Evolutionary conservation across 2,797 vertebrate genomes (phyloP), one percentile per base, ranked within the genome.

Genomic region (Borostomias antarcticus): DNA sequence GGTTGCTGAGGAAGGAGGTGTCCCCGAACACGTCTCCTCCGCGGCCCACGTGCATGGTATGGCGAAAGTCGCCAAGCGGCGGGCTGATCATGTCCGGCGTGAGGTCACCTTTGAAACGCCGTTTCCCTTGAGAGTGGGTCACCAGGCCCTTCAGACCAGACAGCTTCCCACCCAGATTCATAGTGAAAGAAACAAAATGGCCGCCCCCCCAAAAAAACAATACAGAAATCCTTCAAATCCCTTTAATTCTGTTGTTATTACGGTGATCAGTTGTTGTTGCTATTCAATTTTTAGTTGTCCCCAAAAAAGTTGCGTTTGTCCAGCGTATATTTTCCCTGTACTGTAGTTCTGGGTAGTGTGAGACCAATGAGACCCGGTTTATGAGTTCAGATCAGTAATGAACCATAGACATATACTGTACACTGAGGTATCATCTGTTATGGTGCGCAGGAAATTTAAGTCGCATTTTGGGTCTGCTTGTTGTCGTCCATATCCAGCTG

Each of bases 41-140:
- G 0, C 96, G 95, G 43, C 98, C 98, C 57, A 98, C 97, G 0
- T 99, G 97, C 96, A 99, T 99, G 71, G 96, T 99, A 88, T 99
- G 97, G 47, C 97, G 95, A 73, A 99, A 99, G 88, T 99, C 98
- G 0, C 94, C 95, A 37, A 99, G 83, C 0, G 98, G 98, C 0
- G 95, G 95, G 85, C 98, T 99, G 88, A 99, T 99, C 97, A 98
- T 98, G 57, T 99, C 96, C 0, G 92, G 82, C 0, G 95, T 97
- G 69, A 99, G 90, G 80, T 95, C 93, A 0, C 91, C 88, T 78
- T 93, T 95, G 62, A 88, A 84, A 9, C 95, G 92, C 0, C 96
- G 93, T 81, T 94, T 97, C 75, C 95, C 88, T 0, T 95, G 94
- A 2, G 96, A 95, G 78, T 93, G 88, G 0, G 96, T 90, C 76